Percentiles rank a stretch among this genome's conserved stretches.
phyloP scores from a whole-genome alignment of 2,797 vertebrate genomes.

The Sylvia borin region DNA sequence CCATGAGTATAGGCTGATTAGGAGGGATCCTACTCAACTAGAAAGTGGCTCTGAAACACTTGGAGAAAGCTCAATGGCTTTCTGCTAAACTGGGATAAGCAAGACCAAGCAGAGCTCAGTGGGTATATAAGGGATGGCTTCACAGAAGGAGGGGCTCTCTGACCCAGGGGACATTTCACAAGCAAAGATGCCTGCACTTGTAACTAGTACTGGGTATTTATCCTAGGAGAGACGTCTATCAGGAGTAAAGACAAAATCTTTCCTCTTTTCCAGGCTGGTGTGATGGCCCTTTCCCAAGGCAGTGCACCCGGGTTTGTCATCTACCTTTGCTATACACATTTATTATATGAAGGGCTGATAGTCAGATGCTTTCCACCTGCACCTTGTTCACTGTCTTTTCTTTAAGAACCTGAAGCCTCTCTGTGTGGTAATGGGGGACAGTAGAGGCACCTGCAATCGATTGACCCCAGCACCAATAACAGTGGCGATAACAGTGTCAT shows the following conservation, averaged over 20 bases:
- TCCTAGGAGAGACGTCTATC: neutral
- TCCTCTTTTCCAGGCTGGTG: neutral
- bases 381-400: neutral
- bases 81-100: neutral
- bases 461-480: neutral
- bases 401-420: neutral
- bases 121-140: neutral
- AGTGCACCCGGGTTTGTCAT: neutral
- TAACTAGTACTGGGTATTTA: neutral
- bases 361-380: neutral
- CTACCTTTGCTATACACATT: neutral
- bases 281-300: neutral
- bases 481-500: neutral
- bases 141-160: accelerated
- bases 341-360: neutral
- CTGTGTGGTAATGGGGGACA: neutral
- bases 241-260: neutral
- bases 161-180: neutral
- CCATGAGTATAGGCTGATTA: neutral
- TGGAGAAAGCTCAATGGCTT: neutral
- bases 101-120: neutral
- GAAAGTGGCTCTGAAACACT: neutral
- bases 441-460: neutral
- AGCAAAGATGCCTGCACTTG: neutral
- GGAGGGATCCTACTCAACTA: neutral